Evolutionary conservation across 2,797 vertebrate genomes (phyloP).

Genomic region (Siniperca obscura): DNA sequence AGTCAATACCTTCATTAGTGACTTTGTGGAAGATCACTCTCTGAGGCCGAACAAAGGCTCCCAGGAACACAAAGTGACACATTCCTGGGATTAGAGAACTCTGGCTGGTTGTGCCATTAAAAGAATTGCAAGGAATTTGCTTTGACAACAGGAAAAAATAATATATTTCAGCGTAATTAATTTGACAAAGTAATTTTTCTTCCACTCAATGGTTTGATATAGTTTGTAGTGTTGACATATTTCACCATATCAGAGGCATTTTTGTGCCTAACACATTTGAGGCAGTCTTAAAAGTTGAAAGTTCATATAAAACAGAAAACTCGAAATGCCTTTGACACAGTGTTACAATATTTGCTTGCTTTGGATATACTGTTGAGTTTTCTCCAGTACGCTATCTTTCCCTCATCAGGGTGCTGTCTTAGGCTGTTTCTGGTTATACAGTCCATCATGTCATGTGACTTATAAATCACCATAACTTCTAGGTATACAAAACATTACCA

Average conservation of each 20-base stretch:
- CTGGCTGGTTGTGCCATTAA: conserved; percentile 57
- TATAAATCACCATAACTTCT: background rate
- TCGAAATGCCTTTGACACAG: background rate
- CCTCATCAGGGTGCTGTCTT: background rate
- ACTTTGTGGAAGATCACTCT: conserved; percentile 68
- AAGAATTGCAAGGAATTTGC: conserved; percentile 50
- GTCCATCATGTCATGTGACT: background rate
- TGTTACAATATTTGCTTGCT: background rate
- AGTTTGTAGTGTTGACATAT: conserved; percentile 27
- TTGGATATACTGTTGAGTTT: background rate
- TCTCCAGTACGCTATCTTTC: background rate
- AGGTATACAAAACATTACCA: background rate
- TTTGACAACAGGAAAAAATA: conserved; percentile 43
- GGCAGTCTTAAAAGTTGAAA: background rate
- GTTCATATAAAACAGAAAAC: background rate
- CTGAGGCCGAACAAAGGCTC: conserved; percentile 65
- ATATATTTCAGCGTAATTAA: conserved; percentile 40
- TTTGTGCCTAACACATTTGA: background rate
- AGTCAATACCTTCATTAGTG: conserved; percentile 81
- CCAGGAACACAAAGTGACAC: conserved; percentile 73
- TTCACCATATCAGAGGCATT: background rate
- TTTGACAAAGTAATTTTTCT: conserved; percentile 31
- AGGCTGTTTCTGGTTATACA: background rate
- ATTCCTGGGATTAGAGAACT: conserved; percentile 77
- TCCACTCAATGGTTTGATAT: conserved; percentile 15